phyloP scores from a whole-genome alignment of 2,797 vertebrate species.

The Myotis myotis region DNA sequence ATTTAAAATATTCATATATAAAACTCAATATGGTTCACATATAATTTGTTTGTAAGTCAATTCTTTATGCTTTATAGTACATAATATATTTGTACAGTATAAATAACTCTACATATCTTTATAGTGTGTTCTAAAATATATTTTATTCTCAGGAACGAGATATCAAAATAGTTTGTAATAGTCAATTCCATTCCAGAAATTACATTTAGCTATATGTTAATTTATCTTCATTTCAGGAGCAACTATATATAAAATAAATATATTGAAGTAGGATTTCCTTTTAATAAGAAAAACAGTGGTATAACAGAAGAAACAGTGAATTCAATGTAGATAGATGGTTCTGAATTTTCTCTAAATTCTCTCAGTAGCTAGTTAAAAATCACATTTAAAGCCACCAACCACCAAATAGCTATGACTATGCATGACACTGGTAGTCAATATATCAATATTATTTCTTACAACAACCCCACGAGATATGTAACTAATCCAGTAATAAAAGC shows the following conservation, averaged over 20 bases:
- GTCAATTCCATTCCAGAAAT: background rate
- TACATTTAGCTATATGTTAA: background rate
- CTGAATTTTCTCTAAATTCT: background rate
- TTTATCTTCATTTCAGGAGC: background rate
- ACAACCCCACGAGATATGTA: background rate
- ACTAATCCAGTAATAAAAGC: background rate
- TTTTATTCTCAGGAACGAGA: background rate
- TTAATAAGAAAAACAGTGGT: background rate
- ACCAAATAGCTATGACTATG: background rate
- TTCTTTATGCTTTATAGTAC: background rate
- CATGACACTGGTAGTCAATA: background rate
- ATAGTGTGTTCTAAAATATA: background rate
- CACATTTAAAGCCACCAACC: background rate
- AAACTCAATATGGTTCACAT: background rate
- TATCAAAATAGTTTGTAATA: background rate
- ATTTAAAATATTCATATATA: background rate
- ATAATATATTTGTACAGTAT: background rate
- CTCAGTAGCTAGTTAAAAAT: background rate
- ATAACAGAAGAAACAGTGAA: background rate
- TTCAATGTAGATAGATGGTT: background rate
- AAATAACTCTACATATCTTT: background rate
- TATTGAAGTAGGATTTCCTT: background rate
- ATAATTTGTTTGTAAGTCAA: background rate
- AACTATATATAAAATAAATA: background rate
- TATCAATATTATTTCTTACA: background rate